Evolutionary conservation across 2,888 invertebrate species (phyloP), one percentile per base, ranked within the genome.

Genomic region (Drosophila pegasa): DNA sequence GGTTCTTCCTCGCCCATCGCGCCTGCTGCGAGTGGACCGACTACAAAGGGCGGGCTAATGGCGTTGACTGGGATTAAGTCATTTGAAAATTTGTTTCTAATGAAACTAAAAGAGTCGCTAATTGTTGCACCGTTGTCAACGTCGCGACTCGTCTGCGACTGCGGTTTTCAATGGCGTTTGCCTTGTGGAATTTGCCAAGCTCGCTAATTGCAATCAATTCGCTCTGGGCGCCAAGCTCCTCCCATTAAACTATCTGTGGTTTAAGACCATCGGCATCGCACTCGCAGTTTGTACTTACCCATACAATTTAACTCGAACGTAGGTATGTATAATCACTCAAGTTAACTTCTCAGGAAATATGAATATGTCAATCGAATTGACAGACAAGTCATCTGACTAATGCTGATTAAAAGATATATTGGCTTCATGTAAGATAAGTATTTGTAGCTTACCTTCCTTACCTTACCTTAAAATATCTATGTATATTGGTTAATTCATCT

Each of bases 71-170:
- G 69, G 76, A 76, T 66, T 77, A 87, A 87, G 75, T 79, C 81
- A 59, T 70, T 80, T 56, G 69, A 75, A 84, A 81, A 84, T 77
- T 59, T 61, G 51, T 62, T 51, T 79, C 77, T 79, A 80, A 83
- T 83, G 81, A 77, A 83, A 72, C 79, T 71, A 56, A 84, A 84
- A 77, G 69, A 81, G 67, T 65, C 77, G 84, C 81, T 81, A 81
- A 87, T 83, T 77, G 75, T 67, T 70, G 72, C 75, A 64, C 62
- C 71, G 50, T 68, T 76, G 75, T 67, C 76, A 67, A 54, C 55
- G 48, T 61, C 37, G 50, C 50, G 35, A 40, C 22, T 10, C 35
- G 27, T 27, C 27, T 27, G 16, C 10, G 22, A 14, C n/a, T 50
- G 16, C 27, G 58, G 54, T 41, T 47, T 58, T 69, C 54, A 55